These are phyloP conservation scores for Mastomys coucha DNA, from an alignment of 2,113 vertebrate genomes.

Conservation along the genomic window DNA sequence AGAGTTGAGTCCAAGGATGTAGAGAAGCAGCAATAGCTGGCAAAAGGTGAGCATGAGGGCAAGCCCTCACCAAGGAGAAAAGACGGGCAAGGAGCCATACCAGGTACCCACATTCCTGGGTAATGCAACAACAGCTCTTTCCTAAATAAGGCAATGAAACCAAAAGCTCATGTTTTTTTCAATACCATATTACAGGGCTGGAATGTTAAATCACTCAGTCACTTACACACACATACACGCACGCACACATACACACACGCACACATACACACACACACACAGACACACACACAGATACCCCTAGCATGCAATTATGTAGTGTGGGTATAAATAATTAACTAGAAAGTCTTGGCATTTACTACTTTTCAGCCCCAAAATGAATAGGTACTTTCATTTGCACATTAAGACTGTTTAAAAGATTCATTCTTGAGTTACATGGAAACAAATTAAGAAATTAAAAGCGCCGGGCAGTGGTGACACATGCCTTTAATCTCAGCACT, in stretches of 20 bases:
- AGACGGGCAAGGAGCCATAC: background rate
- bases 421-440: constrained; percentile 22
- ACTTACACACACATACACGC: background rate
- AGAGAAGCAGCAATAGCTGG: background rate
- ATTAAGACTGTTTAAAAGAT: constrained; percentile 15
- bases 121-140: background rate
- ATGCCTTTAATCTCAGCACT: too few relatives aligned
- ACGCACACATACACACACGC: background rate
- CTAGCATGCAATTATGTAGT: background rate
- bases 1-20: too few relatives aligned
- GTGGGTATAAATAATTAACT: background rate
- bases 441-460: background rate
- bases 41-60: background rate
- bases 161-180: too few relatives aligned
- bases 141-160: background rate
- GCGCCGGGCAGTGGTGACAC: too few relatives aligned
- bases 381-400: constrained; percentile 43
- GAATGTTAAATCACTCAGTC: background rate
- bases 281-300: background rate
- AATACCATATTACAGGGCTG: background rate
- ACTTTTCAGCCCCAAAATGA: background rate
- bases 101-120: background rate
- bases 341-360: constrained; percentile 50
- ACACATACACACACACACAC: background rate
- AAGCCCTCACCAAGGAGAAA: background rate